Base-by-base conservation (phyloP, 1,140 invertebrate genomes). In the Apis cerana region DNA sequence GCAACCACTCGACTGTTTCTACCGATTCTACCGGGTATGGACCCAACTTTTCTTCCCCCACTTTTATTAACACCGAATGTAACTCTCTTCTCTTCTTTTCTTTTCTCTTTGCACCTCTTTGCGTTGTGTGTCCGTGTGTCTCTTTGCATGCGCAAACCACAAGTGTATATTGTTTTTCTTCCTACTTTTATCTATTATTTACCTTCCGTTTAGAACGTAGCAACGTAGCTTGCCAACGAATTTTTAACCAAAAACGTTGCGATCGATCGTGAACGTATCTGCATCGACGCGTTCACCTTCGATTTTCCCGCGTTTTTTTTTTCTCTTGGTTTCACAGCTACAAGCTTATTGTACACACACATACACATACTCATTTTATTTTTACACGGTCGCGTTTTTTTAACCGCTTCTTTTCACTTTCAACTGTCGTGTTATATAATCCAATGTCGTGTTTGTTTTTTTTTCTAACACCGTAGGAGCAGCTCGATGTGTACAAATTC, bases 21-120 rank as follows among this genome's bases (percentile, higher is more conserved):
- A 92, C 91, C 89, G 93, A 94, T 87, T 94, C 94, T 82, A 94
- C 92, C 90, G 94, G 94, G 94, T 95, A 95, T 94, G 93, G 87
- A 33, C 87, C 86, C 88, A 86, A 88, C 76, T 90, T 68, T 77
- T 58, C 33, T 82, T 3, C 85, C 86, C 77, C 50, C 87, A 59
- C 56, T 84, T 33, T 33, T 33, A 27, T 50, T 87, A 87, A 84
- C 82, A 48, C n/a, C 43, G 27, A 61, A 58, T 59, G 23, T 27
- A 33, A 33, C 13, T 27, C 27, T 62, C 33, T 43, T 43, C 61
- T 27, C 70, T 79, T 19, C 52, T 59, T 78, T 43, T 27, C 7
- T 65, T 50, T 61, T 33, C 52, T 64, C 15, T 71, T 15, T 74
- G 23, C 68, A 79, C 69, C 33, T 33, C 33, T 33, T 33, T 7